Conservation (phyloP, 2,888 invertebrate species). For the Pseudococcus longispinus region DNA sequence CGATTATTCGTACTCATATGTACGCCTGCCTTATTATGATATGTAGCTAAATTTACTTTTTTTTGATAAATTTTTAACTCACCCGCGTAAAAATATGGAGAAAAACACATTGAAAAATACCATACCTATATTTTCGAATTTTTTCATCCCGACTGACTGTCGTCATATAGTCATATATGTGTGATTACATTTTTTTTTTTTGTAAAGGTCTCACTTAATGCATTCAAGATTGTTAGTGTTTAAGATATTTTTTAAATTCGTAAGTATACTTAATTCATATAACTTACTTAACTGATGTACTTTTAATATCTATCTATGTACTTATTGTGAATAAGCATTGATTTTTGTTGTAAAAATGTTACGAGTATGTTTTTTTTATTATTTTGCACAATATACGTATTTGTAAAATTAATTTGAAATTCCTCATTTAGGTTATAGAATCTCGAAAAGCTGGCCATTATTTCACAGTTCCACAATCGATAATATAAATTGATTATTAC, state of each 20-base stretch:
- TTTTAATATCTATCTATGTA: neutral
- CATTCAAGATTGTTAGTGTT: neutral
- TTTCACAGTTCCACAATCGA: too few relatives aligned
- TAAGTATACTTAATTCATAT: neutral
- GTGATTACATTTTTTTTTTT: neutral
- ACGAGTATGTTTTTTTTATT: neutral
- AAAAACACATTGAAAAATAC: too few relatives aligned
- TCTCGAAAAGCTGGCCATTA: too few relatives aligned
- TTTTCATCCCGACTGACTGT: neutral
- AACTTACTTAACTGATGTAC: neutral
- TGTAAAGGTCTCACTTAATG: neutral
- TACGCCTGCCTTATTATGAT: neutral
- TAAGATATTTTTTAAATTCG: neutral
- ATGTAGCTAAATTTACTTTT: neutral
- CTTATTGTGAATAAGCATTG: neutral
- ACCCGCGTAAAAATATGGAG: too few relatives aligned
- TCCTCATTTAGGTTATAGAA: too few relatives aligned
- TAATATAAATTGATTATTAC: too few relatives aligned
- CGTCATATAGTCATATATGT: neutral
- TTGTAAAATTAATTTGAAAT: neutral
- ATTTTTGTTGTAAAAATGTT: neutral
- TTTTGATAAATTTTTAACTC: neutral
- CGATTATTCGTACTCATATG: neutral
- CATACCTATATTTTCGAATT: neutral
- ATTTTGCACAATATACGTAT: constrained; percentile 4